Evolutionary conservation across 1,140 invertebrate species (phyloP).

Genomic region (Cydia amplana): DNA sequence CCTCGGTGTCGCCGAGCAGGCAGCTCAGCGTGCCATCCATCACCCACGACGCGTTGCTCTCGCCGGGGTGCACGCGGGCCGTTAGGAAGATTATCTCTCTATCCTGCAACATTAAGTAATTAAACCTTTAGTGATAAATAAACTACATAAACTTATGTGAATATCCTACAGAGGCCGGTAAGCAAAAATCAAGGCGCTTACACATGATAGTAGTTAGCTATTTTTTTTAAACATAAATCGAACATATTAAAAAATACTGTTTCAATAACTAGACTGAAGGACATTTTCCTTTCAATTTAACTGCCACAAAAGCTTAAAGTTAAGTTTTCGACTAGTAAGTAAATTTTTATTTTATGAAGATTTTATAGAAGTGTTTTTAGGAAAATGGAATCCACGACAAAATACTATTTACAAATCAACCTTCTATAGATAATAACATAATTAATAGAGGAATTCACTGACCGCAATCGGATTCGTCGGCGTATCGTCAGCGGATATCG

Average conservation of each 20-base stretch:
- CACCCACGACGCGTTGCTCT: slow-evolving; percentile 94
- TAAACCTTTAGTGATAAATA: background rate
- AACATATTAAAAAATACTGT: too few species aligned
- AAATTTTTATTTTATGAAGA: too few species aligned
- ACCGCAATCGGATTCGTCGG: slow-evolving; percentile 80
- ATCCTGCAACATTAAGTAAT: slow-evolving; percentile 68
- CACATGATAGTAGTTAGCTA: too few species aligned
- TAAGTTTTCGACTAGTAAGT: too few species aligned
- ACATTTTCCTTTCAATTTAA: too few species aligned
- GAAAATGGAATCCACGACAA: too few species aligned
- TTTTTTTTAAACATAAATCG: too few species aligned
- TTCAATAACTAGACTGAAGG: too few species aligned
- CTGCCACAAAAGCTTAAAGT: too few species aligned
- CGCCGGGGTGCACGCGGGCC: slow-evolving; percentile 92
- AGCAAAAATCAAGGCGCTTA: too few species aligned
- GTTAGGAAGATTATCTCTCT: slow-evolving; percentile 88
- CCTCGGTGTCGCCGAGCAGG: slow-evolving; percentile 81
- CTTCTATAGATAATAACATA: background rate
- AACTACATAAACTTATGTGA: background rate
- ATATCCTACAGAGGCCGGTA: too few species aligned
- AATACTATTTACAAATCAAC: background rate
- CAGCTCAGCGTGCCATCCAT: slow-evolving; percentile 90
- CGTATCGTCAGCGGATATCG: slow-evolving; percentile 86
- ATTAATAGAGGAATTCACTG: slow-evolving; percentile 40
- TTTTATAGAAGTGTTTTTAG: too few species aligned